Evolutionary conservation across 37 sponge, comb jelly and placozoan species (phyloP), one percentile per base, ranked within the genome.

Genomic region (Crambe crambe): DNA sequence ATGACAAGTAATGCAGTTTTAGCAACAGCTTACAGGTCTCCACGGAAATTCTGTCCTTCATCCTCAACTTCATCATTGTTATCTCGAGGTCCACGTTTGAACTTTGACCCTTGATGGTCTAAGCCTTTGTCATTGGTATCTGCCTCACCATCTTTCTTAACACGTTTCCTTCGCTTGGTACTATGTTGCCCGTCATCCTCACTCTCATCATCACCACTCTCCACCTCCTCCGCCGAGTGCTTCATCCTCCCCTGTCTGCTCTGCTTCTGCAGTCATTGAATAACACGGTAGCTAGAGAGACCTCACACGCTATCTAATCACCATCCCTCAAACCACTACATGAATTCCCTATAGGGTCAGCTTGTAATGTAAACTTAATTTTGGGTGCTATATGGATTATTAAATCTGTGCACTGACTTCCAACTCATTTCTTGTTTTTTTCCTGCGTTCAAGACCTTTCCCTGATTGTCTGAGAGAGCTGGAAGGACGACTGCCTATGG

Each of bases 61-160:
- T 80, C 76, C 1, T 86, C 87, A 9, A 75, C 75, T 17, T 59
- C 73, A 1, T 81, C 80, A 3, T 35, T n/a, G n/a, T n/a, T n/a
- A n/a, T n/a, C n/a, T n/a, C n/a, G n/a, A n/a, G n/a, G n/a, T n/a
- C n/a, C n/a, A n/a, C n/a, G 72, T 8, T 21, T 1, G 58, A 61
- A 38, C 4, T 47, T 47, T 47, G 12, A 47, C 51, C 51, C 80
- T 35, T 69, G 57, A 25, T 36, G 70, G 8, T 58, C 42, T 69
- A 15, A 29, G 38, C 31, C 70, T 26, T 44, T 67, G 2, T 43
- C 79, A 29, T 43, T 58, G 42, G 68, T 67, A 47, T 65, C 40
- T 21, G 58, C 74, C 18, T 17, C 25, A 5, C 42, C 77, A 8
- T 34, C 32, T 31, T 63, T 57, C 2, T 63, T 42, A 40, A 8